Evolutionary conservation across 2,113 vertebrate species (phyloP).

Genomic region (Heliornis fulica): DNA sequence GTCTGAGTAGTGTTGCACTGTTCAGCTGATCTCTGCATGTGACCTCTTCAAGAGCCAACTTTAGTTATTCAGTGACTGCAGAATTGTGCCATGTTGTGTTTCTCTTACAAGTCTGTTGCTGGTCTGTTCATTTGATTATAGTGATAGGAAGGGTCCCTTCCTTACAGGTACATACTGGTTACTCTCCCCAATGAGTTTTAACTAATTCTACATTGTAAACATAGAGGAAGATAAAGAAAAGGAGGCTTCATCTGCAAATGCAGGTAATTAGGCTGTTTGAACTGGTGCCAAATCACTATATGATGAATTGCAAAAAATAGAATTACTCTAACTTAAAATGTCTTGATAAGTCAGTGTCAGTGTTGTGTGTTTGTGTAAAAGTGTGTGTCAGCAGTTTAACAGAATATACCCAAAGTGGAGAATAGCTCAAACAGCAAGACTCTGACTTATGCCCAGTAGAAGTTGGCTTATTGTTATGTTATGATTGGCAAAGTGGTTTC

Average conservation of each 20-base stretch:
- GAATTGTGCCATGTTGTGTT: neutral
- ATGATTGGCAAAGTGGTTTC: conserved; percentile 25
- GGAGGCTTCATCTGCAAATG: neutral
- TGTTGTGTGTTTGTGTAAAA: neutral
- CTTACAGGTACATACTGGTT: neutral
- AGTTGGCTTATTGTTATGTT: neutral
- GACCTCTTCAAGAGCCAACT: neutral
- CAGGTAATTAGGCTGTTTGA: neutral
- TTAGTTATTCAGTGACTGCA: neutral
- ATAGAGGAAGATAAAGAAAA: neutral
- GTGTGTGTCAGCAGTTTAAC: neutral
- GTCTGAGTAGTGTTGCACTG: neutral
- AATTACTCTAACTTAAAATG: neutral
- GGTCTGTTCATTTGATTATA: neutral
- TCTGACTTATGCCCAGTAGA: conserved; percentile 3
- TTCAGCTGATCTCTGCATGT: neutral
- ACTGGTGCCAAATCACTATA: accelerated
- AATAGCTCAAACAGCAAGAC: neutral
- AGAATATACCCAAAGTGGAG: neutral
- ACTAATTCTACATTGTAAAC: neutral
- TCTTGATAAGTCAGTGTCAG: neutral
- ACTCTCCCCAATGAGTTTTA: neutral
- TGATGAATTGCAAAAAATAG: neutral
- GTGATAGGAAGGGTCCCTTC: neutral
- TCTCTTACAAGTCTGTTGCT: neutral